These are phyloP conservation scores for Botia almorhae DNA, from an alignment of 2,797 vertebrate genomes.

Conservation along the genomic window DNA sequence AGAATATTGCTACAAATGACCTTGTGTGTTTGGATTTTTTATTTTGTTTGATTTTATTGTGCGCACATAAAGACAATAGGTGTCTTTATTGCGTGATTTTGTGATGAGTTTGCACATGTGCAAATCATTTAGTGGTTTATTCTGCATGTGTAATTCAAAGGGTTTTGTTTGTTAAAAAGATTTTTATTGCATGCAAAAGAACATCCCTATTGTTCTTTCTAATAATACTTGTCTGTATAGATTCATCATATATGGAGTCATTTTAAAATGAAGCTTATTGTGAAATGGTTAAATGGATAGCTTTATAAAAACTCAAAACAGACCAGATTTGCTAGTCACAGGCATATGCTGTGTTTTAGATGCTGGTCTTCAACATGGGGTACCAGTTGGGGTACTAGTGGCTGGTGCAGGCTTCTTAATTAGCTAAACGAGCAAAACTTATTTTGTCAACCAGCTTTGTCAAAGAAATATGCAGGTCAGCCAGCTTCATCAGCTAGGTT, in stretches of 20 bases:
- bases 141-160: constrained; percentile 41
- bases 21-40: not conserved
- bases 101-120: constrained; percentile 5
- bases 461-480: not conserved
- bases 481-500: not conserved
- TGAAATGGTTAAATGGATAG: not conserved
- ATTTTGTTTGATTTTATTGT: not conserved
- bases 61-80: not conserved
- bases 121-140: constrained; percentile 40
- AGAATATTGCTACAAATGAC: constrained; percentile 1
- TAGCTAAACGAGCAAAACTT: not conserved
- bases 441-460: not conserved
- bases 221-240: not conserved
- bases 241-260: not conserved
- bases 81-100: constrained; percentile 1
- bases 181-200: constrained; percentile 12
- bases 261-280: not conserved
- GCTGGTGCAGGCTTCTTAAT: not conserved
- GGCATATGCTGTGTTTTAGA: not conserved
- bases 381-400: too few relatives aligned
- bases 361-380: not conserved
- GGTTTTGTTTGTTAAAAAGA: constrained; percentile 43
- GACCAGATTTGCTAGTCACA: not conserved
- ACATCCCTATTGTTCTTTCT: not conserved
- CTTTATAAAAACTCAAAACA: too few relatives aligned